Conservation (phyloP, 2,797 vertebrate genomes). For the Anguilla pacifica region DNA sequence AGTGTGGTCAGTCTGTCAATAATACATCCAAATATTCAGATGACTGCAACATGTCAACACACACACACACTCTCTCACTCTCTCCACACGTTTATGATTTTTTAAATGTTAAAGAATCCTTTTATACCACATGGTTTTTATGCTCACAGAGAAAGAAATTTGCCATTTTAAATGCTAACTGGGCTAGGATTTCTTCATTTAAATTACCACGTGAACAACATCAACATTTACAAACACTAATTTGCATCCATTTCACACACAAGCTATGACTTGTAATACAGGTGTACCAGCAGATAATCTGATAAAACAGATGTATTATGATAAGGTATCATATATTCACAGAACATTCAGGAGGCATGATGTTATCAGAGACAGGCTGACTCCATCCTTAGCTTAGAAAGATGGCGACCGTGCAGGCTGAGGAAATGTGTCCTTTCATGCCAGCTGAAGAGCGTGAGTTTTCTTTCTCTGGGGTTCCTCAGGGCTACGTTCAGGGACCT, state of each 20-base stretch:
- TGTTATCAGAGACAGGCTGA: not conserved
- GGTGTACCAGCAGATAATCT: not conserved
- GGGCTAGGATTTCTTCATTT: too few relatives aligned
- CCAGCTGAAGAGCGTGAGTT: not conserved
- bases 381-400: not conserved
- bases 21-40: too few relatives aligned
- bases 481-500: not conserved
- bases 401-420: not conserved
- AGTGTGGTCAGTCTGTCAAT: too few relatives aligned
- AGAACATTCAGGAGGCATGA: not conserved
- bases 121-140: too few relatives aligned
- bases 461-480: not conserved
- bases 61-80: too few relatives aligned
- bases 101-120: too few relatives aligned
- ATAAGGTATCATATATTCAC: not conserved
- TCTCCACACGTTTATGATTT: too few relatives aligned
- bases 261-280: not conserved
- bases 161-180: not conserved
- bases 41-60: too few relatives aligned
- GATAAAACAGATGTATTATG: not conserved
- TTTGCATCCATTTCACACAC: not conserved
- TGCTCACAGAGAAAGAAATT: too few relatives aligned
- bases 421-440: not conserved
- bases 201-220: too few relatives aligned
- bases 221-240: not conserved